Conservation (phyloP, 1,140 invertebrate species). For the Cephus cinctus region DNA sequence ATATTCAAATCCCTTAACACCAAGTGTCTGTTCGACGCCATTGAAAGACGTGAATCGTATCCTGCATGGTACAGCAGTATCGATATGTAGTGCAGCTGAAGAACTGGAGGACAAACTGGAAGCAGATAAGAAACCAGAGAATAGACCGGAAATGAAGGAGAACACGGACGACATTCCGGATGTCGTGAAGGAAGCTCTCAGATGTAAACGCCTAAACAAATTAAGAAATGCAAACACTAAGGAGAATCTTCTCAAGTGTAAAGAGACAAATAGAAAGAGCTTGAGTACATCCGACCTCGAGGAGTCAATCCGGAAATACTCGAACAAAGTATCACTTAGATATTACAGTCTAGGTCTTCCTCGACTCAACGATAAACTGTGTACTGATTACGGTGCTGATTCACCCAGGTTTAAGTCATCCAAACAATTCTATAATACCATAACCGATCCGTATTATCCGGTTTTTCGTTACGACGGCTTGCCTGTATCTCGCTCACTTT, state of each 20-base stretch:
- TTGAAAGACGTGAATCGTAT: slow-evolving; percentile 70
- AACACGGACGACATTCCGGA: slow-evolving; percentile 50
- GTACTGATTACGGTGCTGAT: slow-evolving; percentile 41
- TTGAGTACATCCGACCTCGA: slow-evolving; percentile 48
- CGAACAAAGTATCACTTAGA: slow-evolving; percentile 35
- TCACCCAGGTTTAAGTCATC: slow-evolving; percentile 20
- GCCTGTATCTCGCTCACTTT: slow-evolving; percentile 69
- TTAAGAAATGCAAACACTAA: slow-evolving; percentile 30
- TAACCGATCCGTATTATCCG: slow-evolving; percentile 75
- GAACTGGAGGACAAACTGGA: slow-evolving; percentile 48
- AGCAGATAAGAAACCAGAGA: slow-evolving; percentile 30
- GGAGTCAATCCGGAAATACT: slow-evolving; percentile 25
- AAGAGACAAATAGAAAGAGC: slow-evolving; percentile 45
- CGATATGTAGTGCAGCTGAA: slow-evolving; percentile 65
- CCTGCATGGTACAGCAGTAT: slow-evolving; percentile 68
- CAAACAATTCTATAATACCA: slow-evolving; percentile 60
- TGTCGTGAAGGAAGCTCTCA: slow-evolving; percentile 49
- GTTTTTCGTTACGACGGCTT: slow-evolving; percentile 72
- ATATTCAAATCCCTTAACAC: slow-evolving; percentile 50
- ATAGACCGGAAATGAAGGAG: slow-evolving; percentile 1
- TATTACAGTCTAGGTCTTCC: slow-evolving; percentile 51
- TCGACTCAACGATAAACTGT: slow-evolving; percentile 41
- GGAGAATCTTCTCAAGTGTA: slow-evolving; percentile 25
- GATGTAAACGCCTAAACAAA: slow-evolving; percentile 52
- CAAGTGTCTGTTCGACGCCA: slow-evolving; percentile 73